Base-by-base conservation (phyloP, 2,797 vertebrate species). In the Gadopsis bispinosus region DNA sequence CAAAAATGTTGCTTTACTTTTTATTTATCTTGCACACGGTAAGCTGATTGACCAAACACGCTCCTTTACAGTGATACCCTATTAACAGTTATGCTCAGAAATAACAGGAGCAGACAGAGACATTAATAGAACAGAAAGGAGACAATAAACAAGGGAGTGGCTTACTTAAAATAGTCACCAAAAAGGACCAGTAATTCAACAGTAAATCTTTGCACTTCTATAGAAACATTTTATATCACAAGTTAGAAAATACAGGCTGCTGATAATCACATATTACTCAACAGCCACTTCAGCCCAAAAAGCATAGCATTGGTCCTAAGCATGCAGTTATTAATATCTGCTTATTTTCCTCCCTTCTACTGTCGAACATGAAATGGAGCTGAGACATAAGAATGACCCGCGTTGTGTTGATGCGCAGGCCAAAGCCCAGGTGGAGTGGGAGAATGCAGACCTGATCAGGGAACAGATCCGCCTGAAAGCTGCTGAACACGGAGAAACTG, bases 381-480 rank as follows among this genome's bases (percentile, higher is more conserved):
- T 97, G 45, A 87, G 97, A 53, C 95, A 96, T 70, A 97, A 96
- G 88, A 97, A 96, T 0, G 97, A 98, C 83, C 93, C 97, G 94
- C 72, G 97, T 61, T 94, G 95, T 0, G 94, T 96, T 0, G 97
- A 97, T 86, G 97, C 96, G 0, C 96, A 98, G 88, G 95, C 96
- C 0, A 93, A 94, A 0, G 96, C 97, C 14, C 94, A 95, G 54
- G 96, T 96, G 0, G 96, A 97, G 84, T 77, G 96, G 0, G 96
- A 97, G 73, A 97, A 97, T 0, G 96, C 97, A 0, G 97, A 98
- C 90, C 94, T 97, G 84, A 97, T 96, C 69, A 92, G 97, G 0
- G 97, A 97, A 75, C 96, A 97, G 93, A 98, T 97, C 63, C 95
- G 96, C 35, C 85, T 97, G 35, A 97, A 96, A 87, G 96, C 97